phyloP scores from a whole-genome alignment of 2,888 invertebrate species.

The Oligia strigilis region DNA sequence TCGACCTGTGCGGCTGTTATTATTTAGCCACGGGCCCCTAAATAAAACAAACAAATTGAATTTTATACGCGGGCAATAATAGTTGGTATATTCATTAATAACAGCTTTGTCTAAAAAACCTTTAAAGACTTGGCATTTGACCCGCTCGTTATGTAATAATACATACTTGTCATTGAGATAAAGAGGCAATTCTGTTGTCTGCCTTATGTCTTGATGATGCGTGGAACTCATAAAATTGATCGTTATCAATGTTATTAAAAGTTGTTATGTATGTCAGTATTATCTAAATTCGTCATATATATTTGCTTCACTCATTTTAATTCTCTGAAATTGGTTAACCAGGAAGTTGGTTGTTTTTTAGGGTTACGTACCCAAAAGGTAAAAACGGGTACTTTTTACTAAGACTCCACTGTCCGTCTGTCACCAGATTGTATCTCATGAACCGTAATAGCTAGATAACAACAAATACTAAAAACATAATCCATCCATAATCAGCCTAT shows the following conservation, averaged over 20 bases:
- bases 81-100: slow-evolving; percentile 8
- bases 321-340: neutral
- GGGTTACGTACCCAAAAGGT: too few species aligned
- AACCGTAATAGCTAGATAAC: too few species aligned
- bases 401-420: too few species aligned
- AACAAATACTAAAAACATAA: too few species aligned
- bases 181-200: neutral
- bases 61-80: neutral
- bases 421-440: too few species aligned
- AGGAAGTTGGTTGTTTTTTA: neutral
- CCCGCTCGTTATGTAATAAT: slow-evolving; percentile 28
- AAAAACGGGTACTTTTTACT: too few species aligned
- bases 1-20: too few species aligned
- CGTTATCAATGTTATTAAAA: slow-evolving; percentile 20
- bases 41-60: neutral
- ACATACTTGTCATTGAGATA: slow-evolving; percentile 11
- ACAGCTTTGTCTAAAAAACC: neutral
- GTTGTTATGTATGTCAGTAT: neutral
- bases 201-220: neutral
- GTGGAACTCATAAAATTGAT: slow-evolving; percentile 18
- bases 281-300: slow-evolving; percentile 15
- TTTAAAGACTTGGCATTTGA: slow-evolving; percentile 16
- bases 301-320: neutral
- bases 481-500: too few species aligned
- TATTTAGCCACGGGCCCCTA: too few species aligned